Base-by-base conservation (phyloP, 2,797 vertebrate species). In the Oreonectes daqikongensis region DNA sequence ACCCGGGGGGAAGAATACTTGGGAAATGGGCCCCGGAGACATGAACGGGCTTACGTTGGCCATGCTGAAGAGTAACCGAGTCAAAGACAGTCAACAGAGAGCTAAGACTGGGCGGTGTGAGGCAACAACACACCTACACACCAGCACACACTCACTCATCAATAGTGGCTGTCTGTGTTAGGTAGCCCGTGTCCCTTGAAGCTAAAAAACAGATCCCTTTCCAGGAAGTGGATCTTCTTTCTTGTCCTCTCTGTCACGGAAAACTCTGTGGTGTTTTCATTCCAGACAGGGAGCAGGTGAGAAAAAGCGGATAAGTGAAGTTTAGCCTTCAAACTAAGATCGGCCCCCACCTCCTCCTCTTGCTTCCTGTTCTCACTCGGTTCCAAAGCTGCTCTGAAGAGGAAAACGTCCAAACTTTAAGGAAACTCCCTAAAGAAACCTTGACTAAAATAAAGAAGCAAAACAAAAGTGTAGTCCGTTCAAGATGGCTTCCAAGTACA, bases 401-500 rank as follows among this genome's bases (percentile, higher is more conserved):
- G 85, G 78, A 88, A 86, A 92, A 91, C 90, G 88, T 93, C 91
- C 89, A 89, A 87, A 84, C 78, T 82, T 84, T 77, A 77, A 76
- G 79, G 83, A 90, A 88, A 85, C 82, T 83, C 66, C 52, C 81
- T 75, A 69, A 68, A 42, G 26, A 60, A 71, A 83, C 76, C 61
- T 52, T 48, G 38, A 70, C 20, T 42, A 38, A 61, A 85, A 77
- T 53, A 84, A 84, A 78, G 87, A 83, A 78, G 53, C 88, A 84
- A 84, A 83, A 84, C 87, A 81, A 71, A 26, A 28, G 78, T 80
- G 84, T n/a, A n/a, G n/a, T 81, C 83, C 80, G 75, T 79, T 91
- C 91, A 94, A 93, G 92, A 94, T 94, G 93, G 92, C 93, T 82
- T 92, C 92, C 91, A 87, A 86, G 66, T 84, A 90, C 90, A 93